Evolutionary conservation across 2,113 vertebrate species (phyloP).

Genomic region (Tupaia tana): DNA sequence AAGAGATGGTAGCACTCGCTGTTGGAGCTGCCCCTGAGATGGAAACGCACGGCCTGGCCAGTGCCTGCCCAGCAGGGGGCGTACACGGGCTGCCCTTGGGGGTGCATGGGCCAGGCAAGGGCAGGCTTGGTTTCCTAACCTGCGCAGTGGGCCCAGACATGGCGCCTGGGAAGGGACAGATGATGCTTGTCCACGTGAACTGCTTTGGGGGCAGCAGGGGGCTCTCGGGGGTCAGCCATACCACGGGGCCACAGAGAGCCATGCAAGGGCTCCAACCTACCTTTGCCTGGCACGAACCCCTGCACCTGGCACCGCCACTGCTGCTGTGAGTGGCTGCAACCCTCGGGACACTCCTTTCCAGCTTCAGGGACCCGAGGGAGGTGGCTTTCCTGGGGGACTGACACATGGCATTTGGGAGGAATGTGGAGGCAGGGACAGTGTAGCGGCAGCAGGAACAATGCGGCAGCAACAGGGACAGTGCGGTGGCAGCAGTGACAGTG

Average conservation of each 20-base stretch:
- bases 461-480: no score
- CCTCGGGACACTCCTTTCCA: background rate
- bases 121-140: no score
- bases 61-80: background rate
- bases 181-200: background rate
- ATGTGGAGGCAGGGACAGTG: no score
- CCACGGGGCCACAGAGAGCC: background rate
- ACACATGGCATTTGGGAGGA: background rate
- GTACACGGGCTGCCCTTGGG: no score
- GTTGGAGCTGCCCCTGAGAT: background rate
- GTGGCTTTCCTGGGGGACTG: background rate
- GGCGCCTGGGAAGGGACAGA: background rate
- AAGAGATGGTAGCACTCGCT: background rate
- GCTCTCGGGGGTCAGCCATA: background rate
- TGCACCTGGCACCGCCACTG: background rate
- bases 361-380: background rate
- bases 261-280: background rate
- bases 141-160: background rate
- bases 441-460: no score
- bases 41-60: no score
- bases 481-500: no score
- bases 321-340: background rate
- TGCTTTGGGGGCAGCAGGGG: background rate
- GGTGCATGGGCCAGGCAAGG: background rate
- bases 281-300: background rate